Base-by-base conservation (phyloP, 2,888 invertebrate species). In the Cotesia congregata region DNA sequence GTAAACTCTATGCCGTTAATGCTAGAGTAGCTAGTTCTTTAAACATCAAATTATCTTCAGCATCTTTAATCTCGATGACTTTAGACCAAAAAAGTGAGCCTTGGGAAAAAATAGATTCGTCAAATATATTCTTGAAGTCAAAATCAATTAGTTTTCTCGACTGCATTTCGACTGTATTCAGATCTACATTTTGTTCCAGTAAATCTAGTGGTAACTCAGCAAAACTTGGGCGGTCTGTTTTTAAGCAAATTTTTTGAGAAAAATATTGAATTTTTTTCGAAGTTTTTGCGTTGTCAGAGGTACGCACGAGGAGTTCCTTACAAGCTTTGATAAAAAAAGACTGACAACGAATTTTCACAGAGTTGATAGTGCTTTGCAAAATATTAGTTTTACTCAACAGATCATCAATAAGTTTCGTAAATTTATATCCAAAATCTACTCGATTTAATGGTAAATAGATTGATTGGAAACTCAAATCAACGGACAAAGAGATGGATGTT, bases 1-100 rank as follows among this genome's bases (percentile, higher is more conserved):
- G 17, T 17, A 17, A 17, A 17, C 17, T 17, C 0, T 17, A 17
- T 17, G 75, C 72, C 7, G 80, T 79, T 6, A 78, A 62, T 17
- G 73, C 69, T n/a, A 80, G 69, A 6, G 78, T n/a, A 39, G 9
- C 62, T 39, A 72, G 20, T 6, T 64, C 40, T 40, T 41, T 64
- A 12, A 72, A 72, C 1, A 39, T 17, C 39, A 17, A 64, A 40
- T 39, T 62, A 4, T 17, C 15, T 17, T 15, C 15, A 1, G 20
- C n/a, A 40, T 41, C 64, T 12, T 1, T 12, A 1, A 72, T 40
- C 6, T 38, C 6, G 6, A 20, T 64, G 0, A 72, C 9, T 17
- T n/a, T 9, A 5, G 64, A 40, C 72, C 72, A 72, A 17, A 72
- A 64, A 6, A 6, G 6, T 41, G 41, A 9, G 2, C 41, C 41